Conservation (phyloP, 2,888 invertebrate species). For the Euspilapteryx auroguttella region DNA sequence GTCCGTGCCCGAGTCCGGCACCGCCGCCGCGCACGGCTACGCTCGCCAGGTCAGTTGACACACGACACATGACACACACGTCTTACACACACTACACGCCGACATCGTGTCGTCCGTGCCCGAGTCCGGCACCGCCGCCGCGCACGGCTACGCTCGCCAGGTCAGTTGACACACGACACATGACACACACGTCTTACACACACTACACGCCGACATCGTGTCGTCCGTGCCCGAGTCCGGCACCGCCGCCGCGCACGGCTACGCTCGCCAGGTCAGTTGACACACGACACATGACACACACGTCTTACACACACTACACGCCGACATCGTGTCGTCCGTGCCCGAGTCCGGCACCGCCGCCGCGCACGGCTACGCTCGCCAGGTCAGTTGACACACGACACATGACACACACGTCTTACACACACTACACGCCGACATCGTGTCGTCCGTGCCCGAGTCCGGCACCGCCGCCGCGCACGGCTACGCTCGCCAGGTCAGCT, state of each 20-base stretch:
- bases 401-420: too few species aligned
- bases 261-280: conserved; percentile 75
- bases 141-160: too few species aligned
- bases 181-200: too few species aligned
- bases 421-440: conserved; percentile 84
- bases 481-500: conserved; percentile 78
- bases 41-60: conserved; percentile 72
- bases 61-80: neutral
- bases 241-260: conserved; percentile 96
- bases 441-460: conserved; percentile 96
- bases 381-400: too few species aligned
- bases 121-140: too few species aligned
- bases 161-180: too few species aligned
- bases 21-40: conserved; percentile 96
- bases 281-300: neutral
- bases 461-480: conserved; percentile 97
- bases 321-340: too few species aligned
- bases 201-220: conserved; percentile 88
- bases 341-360: too few species aligned
- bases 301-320: too few species aligned
- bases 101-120: too few species aligned
- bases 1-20: conserved; percentile 96
- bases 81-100: too few species aligned
- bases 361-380: too few species aligned
- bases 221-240: conserved; percentile 97